phyloP scores from a whole-genome alignment of 2,797 vertebrate species.

The Erethizon dorsatum region DNA sequence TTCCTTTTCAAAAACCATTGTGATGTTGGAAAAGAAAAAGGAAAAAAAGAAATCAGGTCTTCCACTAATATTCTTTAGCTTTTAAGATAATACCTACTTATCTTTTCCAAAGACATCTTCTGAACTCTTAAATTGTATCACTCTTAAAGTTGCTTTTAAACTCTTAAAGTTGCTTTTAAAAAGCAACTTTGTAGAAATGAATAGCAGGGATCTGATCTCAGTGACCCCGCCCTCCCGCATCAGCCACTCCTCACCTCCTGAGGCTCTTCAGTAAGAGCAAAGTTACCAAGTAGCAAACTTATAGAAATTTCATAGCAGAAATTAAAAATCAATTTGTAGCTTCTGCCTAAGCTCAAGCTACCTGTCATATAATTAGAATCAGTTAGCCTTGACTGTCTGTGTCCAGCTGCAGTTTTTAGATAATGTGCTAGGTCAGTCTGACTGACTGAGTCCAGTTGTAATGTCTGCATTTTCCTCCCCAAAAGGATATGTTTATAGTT shows the following conservation, averaged over 20 bases:
- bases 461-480: no score
- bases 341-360: no score
- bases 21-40: not conserved
- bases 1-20: not conserved
- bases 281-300: no score
- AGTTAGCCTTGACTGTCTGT: no score
- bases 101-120: conserved; percentile 42
- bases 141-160: no score
- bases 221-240: not conserved
- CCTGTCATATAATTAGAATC: no score
- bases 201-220: not conserved
- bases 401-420: no score
- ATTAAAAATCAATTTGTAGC: no score
- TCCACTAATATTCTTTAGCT: not conserved
- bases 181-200: not conserved
- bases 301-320: no score
- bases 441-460: no score
- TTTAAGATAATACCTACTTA: not conserved
- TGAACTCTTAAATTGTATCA: conserved; percentile 18
- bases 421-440: no score
- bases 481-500: no score
- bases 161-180: not conserved
- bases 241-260: not conserved
- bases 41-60: not conserved
- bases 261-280: not conserved